A percentile compares a stretch with the other conserved stretches of the same genome.
Evolutionary conservation across 2,113 vertebrate species (phyloP).

Genomic region (Pseudonaja textilis): DNA sequence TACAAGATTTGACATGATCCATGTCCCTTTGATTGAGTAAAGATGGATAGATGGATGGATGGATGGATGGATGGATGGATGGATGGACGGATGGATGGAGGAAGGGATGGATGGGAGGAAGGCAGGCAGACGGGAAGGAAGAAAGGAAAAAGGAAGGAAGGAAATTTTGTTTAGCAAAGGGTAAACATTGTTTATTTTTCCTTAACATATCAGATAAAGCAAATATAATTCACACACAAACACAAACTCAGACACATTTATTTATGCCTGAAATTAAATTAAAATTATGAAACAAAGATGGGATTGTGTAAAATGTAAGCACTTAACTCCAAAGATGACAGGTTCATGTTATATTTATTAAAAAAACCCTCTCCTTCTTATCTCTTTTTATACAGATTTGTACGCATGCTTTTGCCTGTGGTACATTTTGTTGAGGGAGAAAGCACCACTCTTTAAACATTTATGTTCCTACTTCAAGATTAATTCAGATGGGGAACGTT

Average conservation of each 20-base stretch:
- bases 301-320: constrained; percentile 44
- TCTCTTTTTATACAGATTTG: constrained; percentile 50
- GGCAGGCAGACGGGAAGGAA: neutral
- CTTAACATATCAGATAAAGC: constrained; percentile 37
- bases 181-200: neutral
- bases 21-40: neutral
- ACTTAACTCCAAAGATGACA: constrained; percentile 45
- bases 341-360: constrained; percentile 66
- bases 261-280: constrained; percentile 30
- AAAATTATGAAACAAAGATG: constrained; percentile 42
- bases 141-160: neutral
- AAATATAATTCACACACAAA: constrained; percentile 29
- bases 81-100: too few relatives aligned
- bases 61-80: neutral
- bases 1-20: neutral
- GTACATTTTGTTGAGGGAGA: neutral
- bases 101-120: neutral
- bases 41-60: neutral
- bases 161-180: neutral
- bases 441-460: constrained; percentile 14
- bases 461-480: constrained; percentile 20
- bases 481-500: constrained; percentile 18
- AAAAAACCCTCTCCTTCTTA: constrained; percentile 35
- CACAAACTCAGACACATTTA: neutral
- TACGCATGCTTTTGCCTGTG: constrained; percentile 39